phyloP scores from a whole-genome alignment of 1,140 invertebrate species.

The Platyscapa corneri region DNA sequence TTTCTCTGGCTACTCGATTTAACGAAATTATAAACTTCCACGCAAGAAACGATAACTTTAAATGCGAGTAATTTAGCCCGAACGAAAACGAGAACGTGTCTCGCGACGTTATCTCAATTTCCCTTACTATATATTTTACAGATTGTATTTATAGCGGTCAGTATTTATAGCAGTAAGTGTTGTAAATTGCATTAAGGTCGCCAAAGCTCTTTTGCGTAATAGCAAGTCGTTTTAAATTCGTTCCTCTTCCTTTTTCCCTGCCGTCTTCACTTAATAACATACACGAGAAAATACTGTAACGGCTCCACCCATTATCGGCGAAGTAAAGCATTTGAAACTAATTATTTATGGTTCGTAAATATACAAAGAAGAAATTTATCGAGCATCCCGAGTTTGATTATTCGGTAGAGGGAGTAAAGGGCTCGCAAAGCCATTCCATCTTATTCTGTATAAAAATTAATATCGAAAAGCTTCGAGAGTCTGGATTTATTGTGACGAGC shows the following conservation, averaged over 20 bases:
- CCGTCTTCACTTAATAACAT: slow-evolving; percentile 1
- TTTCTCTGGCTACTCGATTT: neutral
- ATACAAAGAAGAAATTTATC: neutral
- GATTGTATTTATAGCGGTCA: neutral
- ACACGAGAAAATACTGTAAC: neutral
- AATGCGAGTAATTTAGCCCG: neutral
- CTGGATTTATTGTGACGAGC: neutral
- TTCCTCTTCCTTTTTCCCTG: neutral
- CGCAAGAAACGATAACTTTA: slow-evolving; percentile 17
- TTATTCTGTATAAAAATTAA: neutral
- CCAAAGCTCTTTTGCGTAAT: slow-evolving; percentile 36
- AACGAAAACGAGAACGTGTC: neutral
- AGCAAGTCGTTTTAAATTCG: slow-evolving; percentile 7
- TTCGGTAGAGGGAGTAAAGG: no score
- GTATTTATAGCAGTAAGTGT: slow-evolving; percentile 18
- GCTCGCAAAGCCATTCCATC: no score
- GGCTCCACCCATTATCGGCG: neutral
- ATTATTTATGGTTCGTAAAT: neutral
- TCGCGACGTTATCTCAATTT: slow-evolving; percentile 28
- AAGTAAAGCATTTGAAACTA: neutral
- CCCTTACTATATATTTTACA: slow-evolving; percentile 21
- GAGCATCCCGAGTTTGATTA: no score
- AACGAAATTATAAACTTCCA: slow-evolving; percentile 21
- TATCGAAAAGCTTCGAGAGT: neutral
- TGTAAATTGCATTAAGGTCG: slow-evolving; percentile 19